Base-by-base conservation (phyloP, 2,113 vertebrate genomes). In the Strix aluco region DNA sequence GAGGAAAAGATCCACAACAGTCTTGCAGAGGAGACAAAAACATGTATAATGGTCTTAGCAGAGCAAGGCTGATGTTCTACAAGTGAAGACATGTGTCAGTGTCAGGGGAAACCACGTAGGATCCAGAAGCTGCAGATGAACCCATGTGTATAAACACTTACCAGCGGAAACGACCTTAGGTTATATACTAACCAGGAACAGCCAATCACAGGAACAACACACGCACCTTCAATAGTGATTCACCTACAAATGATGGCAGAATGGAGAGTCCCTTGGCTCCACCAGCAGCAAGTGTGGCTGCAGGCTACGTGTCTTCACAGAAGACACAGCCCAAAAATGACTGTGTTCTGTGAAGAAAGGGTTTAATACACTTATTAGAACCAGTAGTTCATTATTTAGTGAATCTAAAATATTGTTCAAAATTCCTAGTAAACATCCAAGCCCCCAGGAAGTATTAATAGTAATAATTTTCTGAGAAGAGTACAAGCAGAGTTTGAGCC, bases 31-130 rank as follows among this genome's bases (percentile, higher is more conserved):
- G 4, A 70, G 17, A 69, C 13, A 38, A 75, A 59, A 69, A 2
- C 8, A 44, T 0, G 0, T 32, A 11, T 51, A 34, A 36, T 2
- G 14, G 21, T 61, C 49, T 82, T 46, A 90, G 36, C 26, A 90
- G 46, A 66, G 13, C 8, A 86, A 89, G 15, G 10, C 8, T 58
- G 16, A 58, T 51, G 14, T 49, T 87, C 20, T 54, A 29, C 22
- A 42, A 51, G 12, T 2, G 6, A 88, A 73, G 29, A 82, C 1
- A 5, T 17, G 40, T 1, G 2, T 44, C 54, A 66, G 20, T 7
- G 27, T 17, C 46, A 17, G 6, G 13, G 29, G 92, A 81, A 44
- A 27, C 0, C 13, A 26, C 21, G 61, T 51, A 23, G 26, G 25
- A 54, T n/a, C 5, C 20, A 77, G 67, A 79, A 9, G 7, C 2